Conservation (phyloP, 1,140 invertebrate genomes). For the Macrotrachela quadricornifera region DNA sequence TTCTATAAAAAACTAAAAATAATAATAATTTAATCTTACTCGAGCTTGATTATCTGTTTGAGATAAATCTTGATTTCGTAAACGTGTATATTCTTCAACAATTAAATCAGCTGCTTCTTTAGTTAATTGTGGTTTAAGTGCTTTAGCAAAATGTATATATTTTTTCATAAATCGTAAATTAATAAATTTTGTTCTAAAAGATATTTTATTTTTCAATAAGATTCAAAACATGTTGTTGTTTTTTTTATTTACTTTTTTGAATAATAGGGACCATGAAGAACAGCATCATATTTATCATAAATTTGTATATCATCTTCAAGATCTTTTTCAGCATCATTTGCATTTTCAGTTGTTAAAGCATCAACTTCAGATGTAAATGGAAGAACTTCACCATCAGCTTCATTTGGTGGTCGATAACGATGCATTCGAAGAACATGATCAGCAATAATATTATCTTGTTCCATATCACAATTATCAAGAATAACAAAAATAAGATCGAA, state of each 20-base stretch:
- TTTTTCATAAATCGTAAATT: slow-evolving; percentile 50
- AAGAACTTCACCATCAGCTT: slow-evolving; percentile 59
- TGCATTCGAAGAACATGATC: slow-evolving; percentile 96
- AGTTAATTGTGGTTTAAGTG: slow-evolving; percentile 66
- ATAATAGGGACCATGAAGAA: slow-evolving; percentile 49
- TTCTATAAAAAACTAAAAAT: too few relatives aligned
- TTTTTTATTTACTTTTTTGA: not conserved
- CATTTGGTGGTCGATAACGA: slow-evolving; percentile 63
- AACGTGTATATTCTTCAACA: slow-evolving; percentile 69
- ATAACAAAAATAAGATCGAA: slow-evolving; percentile 96
- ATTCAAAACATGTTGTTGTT: too few relatives aligned
- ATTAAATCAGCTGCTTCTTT: slow-evolving; percentile 72
- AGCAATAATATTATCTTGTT: slow-evolving; percentile 68
- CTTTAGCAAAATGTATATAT: slow-evolving; percentile 80
- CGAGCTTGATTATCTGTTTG: slow-evolving; percentile 38
- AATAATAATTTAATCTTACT: too few relatives aligned
- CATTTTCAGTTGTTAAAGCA: slow-evolving; percentile 40
- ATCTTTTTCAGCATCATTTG: slow-evolving; percentile 33
- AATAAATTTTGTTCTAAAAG: not conserved
- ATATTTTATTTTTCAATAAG: too few relatives aligned
- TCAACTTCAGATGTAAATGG: slow-evolving; percentile 46
- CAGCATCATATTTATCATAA: slow-evolving; percentile 76
- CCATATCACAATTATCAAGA: slow-evolving; percentile 66
- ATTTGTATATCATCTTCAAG: slow-evolving; percentile 34
- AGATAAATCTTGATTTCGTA: slow-evolving; percentile 58